Evolutionary conservation across 2,797 vertebrate species (phyloP), one percentile per base, ranked within the genome.

Genomic region (Notamacropus eugenii): DNA sequence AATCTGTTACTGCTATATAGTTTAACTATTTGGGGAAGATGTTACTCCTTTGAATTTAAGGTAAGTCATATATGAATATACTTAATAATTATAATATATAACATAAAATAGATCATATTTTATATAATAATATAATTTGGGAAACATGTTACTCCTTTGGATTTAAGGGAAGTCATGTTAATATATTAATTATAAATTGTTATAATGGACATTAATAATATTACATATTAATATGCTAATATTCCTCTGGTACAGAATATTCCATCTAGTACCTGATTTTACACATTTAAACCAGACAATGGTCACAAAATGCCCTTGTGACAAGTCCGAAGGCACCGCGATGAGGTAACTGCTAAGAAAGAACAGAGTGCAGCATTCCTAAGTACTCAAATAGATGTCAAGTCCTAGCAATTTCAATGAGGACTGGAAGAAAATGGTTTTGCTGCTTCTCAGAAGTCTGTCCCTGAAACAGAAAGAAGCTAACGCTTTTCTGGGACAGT

Each of bases 391-490:
- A n/a, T 8, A 46, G 22, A n/a, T 6, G n/a, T 34, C 3, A 92
- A 55, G 27, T 31, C 50, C 59, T 12, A 24, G 56, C 0, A 27
- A 74, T 50, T n/a, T 22, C 54, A 52, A 22, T 5, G 40, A 87
- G 92, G 93, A 57, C 50, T 74, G n/a, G 1, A 8, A 11, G 3
- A 74, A 22, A 67, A 91, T 50, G 4, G 0, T 46, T 56, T 50
- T 74, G 82, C 93, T 29, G 12, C 31, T 58, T 93, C 90, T 91
- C 95, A 87, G 94, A 62, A 96, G 57, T 90, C 31, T 92, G 24
- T 3, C 52, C n/a, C 94, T 56, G 14, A n/a, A 93, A 92, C 90
- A 90, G 0, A 91, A 82, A 11, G 16, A 55, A 62, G 52, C 40
- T 90, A 87, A 55, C 54, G 92, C 59, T 90, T 34, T 16, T 22